Base-by-base conservation (phyloP, 30 jellyfish, hydroid and myxozoan species). In the Haliclystus octoradiatus region DNA sequence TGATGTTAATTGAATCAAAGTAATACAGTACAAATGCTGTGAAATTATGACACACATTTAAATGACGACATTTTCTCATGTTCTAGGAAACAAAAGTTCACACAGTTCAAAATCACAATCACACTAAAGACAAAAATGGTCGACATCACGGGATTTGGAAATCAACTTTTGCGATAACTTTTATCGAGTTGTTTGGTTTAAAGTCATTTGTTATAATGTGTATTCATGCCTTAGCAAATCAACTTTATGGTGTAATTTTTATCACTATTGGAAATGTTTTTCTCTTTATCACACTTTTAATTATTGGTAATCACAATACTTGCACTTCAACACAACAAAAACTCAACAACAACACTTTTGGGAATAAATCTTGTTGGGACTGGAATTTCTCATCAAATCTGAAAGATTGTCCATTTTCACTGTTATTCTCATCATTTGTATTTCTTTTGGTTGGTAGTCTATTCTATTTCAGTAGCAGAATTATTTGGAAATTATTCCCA, bases 281-380 rank as follows among this genome's bases (percentile, higher is more conserved):
- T 25, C 63, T 73, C 51, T 14, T 60, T 33, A 66, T 65, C 9
- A 65, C 47, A 24, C 60, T 73, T 5, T 47, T 75, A 9, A 65
- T 29, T 31, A 65, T 75, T 46, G 78, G 78, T 49, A 52, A 75
- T n/a, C 72, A 50, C 50, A 52, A 29, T 22, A 14, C 74, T 24
- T 22, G 49, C 9, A 13, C 71, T 34, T 24, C 47, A 32, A 69
- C 24, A 2, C 28, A 49, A 3, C 9, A 31, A 22, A 2, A 26
- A 28, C 25, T 27, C 26, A 33, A 34, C 7, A 33, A 26, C 33
- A 14, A 25, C 3, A 60, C 30, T 60, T n/a, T n/a, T n/a, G n/a
- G n/a, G n/a, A n/a, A n/a, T n/a, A 52, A 34, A 29, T 33, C 73
- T 0, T 77, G 91, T 32, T 77, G 91, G 91, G 62, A 69, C 33